Base-by-base conservation (phyloP, 2,113 vertebrate species). In the Dasypus novemcinctus region DNA sequence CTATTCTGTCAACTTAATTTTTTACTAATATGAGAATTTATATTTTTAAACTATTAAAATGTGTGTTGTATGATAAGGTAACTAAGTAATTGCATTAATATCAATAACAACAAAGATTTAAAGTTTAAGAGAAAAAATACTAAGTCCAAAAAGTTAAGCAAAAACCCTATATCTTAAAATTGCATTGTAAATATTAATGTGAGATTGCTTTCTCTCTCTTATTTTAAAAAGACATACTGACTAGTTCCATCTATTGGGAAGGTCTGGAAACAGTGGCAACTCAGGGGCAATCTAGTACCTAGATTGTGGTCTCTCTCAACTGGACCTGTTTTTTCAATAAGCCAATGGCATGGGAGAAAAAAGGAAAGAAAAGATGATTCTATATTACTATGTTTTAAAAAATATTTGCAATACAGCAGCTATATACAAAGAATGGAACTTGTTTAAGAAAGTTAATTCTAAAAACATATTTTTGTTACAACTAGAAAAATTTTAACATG, bases 391-490 rank as follows among this genome's bases (percentile, higher is more conserved):
- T 49, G 21, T 57, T 20, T 20, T 49, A 57, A 38, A 72, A 59
- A 15, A 72, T 82, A 9, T 59, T 72, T 82, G 52, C 63, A 21
- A 79, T 31, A 80, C 31, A 90, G 21, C 27, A 81, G 61, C 18
- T 2, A 61, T 31, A 46, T 8, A 4, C 41, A 81, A 12, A 36
- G 31, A 72, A 10, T 43, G 31, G 43, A 23, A 10, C 23, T 84
- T 71, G 63, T 54, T n/a, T 71, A 72, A 92, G 31, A 82, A 93
- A 69, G 87, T 33, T 15, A 87, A 74, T 10, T 74, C 41, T 90
- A 57, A 94, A 95, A 94, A 91, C 2, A 87, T 74, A 43, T 61
- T 87, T 84, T 95, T 69, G 57, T 52, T 57, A 87, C 11, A 76
- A 83, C 0, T 71, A 18, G 59, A 87, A 27, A 49, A 64, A 57